These are phyloP conservation scores for Palaemon carinicauda DNA, from an alignment of 1,140 invertebrate genomes.

Conservation along the genomic window DNA sequence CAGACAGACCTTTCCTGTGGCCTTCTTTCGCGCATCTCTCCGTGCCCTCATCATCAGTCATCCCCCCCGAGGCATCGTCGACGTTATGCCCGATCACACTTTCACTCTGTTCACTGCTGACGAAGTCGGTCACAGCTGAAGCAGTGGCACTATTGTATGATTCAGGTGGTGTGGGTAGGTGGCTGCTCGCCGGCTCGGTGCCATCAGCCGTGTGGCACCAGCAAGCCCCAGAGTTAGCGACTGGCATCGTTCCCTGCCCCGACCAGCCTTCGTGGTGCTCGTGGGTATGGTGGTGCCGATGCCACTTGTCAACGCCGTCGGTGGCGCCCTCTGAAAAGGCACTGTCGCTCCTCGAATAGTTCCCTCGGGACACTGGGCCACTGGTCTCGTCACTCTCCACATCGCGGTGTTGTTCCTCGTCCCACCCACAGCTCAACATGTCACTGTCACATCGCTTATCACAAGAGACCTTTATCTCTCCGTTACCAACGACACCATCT, in stretches of 20 bases:
- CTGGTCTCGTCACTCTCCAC: no score
- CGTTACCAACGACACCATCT: no score
- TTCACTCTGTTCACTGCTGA: background rate
- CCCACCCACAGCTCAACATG: no score
- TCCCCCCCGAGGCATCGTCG: background rate
- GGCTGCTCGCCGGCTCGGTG: background rate
- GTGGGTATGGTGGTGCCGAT: background rate
- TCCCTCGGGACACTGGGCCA: no score
- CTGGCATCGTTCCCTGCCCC: constrained; percentile 22
- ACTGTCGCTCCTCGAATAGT: no score
- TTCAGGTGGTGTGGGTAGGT: background rate
- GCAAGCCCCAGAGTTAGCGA: constrained; percentile 34
- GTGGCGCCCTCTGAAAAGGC: constrained; percentile 20
- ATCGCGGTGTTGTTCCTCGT: no score
- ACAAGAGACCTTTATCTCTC: no score
- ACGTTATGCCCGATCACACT: background rate
- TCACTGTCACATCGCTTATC: no score
- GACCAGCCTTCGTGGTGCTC: background rate
- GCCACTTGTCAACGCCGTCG: background rate
- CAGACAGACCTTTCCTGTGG: constrained; percentile 20
- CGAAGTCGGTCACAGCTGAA: no score
- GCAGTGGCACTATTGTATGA: background rate
- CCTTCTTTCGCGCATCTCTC: constrained; percentile 24
- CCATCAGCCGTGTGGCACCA: constrained; percentile 33
- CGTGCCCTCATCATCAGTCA: constrained; percentile 13